Conservation (phyloP, 2,888 invertebrate species). For the Endotricha flammealis region DNA sequence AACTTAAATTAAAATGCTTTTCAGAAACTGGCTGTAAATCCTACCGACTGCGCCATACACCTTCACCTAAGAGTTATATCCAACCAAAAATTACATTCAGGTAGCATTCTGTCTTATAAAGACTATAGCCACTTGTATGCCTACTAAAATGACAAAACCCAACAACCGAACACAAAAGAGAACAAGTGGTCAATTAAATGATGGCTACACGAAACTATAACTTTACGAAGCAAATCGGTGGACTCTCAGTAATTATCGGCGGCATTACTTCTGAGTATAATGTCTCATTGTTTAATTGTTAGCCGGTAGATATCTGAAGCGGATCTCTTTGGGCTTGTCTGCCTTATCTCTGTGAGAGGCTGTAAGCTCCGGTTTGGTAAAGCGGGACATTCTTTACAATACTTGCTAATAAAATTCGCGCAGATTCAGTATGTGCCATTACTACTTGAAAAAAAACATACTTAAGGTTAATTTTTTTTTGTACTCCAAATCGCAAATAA, state of each 20-base stretch:
- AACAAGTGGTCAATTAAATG: conserved; percentile 20
- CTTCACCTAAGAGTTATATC: no score
- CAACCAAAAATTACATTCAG: no score
- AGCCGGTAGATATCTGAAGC: conserved; percentile 55
- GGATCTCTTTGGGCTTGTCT: conserved; percentile 71
- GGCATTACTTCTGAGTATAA: conserved; percentile 65
- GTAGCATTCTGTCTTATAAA: no score
- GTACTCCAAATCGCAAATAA: no score
- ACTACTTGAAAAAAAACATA: no score
- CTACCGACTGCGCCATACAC: no score
- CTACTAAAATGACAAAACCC: no score
- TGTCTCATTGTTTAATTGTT: conserved; percentile 79
- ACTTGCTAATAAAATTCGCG: background rate
- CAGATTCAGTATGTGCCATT: no score
- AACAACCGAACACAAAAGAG: conserved; percentile 2
- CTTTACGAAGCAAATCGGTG: conserved; percentile 52
- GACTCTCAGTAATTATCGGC: conserved; percentile 65
- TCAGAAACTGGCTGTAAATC: no score
- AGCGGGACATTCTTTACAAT: conserved; percentile 10
- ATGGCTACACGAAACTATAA: conserved; percentile 49
- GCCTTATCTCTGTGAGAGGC: conserved; percentile 56
- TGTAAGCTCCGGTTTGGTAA: conserved; percentile 29
- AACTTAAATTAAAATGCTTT: no score
- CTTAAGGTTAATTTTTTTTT: no score
- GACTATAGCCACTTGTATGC: no score